Percentiles rank a stretch among this genome's conserved stretches.
These are phyloP conservation scores for Contarinia nasturtii DNA, from an alignment of 1,140 invertebrate genomes.

Conservation along the genomic window DNA sequence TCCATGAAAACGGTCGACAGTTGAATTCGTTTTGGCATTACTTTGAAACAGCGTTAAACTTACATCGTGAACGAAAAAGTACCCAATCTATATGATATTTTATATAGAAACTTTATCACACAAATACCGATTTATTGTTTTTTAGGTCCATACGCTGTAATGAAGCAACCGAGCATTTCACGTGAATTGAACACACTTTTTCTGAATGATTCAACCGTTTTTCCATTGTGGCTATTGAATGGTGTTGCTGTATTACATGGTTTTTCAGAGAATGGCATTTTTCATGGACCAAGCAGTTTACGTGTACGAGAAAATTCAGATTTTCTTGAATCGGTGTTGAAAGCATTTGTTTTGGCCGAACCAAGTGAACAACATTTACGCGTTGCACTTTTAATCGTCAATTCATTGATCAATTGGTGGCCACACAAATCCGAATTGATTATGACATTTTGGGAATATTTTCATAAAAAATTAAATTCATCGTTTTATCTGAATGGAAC, in stretches of 20 bases:
- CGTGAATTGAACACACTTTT: too few species aligned
- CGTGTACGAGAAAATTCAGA: constrained; percentile 7
- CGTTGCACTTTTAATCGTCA: constrained; percentile 12
- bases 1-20: background rate
- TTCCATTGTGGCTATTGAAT: constrained; percentile 7
- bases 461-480: constrained; percentile 18
- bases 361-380: constrained; percentile 18
- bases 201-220: constrained; percentile 3
- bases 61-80: background rate
- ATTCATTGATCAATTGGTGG: constrained; percentile 12
- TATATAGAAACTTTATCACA: constrained; percentile 2
- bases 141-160: background rate
- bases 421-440: constrained; percentile 12
- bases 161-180: background rate
- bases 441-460: constrained; percentile 18
- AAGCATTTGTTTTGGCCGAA: constrained; percentile 13
- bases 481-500: constrained; percentile 10
- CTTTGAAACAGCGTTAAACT: constrained; percentile 13
- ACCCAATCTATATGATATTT: constrained; percentile 3
- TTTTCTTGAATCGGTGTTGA: constrained; percentile 4
- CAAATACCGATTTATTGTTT: constrained; percentile 1
- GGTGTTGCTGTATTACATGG: constrained; percentile 7
- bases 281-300: constrained; percentile 2
- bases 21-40: constrained; percentile 11
- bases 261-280: constrained; percentile 5